phyloP scores from a whole-genome alignment of 2,113 vertebrate genomes.

The Chloebia gouldiae region DNA sequence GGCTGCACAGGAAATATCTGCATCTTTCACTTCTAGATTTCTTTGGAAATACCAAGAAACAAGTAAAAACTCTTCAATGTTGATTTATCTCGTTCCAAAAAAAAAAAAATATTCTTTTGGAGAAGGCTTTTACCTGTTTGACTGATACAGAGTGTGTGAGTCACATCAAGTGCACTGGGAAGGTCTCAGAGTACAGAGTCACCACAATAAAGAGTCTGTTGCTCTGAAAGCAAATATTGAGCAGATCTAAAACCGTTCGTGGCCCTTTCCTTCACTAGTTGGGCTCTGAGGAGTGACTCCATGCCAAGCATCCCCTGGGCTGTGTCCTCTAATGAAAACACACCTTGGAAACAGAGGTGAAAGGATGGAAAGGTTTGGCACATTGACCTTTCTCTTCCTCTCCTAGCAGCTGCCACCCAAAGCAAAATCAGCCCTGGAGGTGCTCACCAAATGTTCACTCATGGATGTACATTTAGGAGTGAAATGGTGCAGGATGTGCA shows the following conservation, averaged over 20 bases:
- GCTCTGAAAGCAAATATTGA: neutral
- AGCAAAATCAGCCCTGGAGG: neutral
- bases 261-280: neutral
- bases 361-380: neutral
- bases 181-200: neutral
- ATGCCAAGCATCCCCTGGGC: neutral
- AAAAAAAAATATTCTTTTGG: neutral
- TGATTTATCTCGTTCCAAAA: neutral
- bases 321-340: neutral
- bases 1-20: neutral
- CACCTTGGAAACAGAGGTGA: neutral
- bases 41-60: neutral
- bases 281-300: neutral
- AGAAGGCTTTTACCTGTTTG: neutral
- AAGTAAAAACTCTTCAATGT: neutral
- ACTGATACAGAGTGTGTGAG: neutral
- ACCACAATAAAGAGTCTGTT: neutral
- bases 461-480: neutral
- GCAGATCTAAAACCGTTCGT: neutral
- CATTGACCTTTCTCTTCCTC: neutral
- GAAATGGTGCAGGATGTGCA: neutral
- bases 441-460: neutral
- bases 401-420: neutral
- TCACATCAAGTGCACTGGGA: accelerated
- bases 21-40: neutral